A percentile compares a stretch with the other conserved stretches of the same genome.
phyloP scores from a whole-genome alignment of 2,888 invertebrate genomes.

The Volucella bombylans region DNA sequence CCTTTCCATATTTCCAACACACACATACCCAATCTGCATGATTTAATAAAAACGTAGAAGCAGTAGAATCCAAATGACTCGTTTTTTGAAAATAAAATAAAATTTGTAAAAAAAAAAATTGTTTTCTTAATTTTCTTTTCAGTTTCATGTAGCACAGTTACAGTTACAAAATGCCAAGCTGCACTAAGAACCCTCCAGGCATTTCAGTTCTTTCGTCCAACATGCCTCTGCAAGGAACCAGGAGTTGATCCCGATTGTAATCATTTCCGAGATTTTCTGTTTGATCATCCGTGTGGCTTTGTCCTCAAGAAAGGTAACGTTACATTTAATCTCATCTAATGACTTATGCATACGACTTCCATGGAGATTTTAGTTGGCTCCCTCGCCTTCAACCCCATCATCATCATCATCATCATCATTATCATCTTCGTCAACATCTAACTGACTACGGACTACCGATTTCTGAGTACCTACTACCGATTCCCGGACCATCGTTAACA shows the following conservation, averaged over 20 bases:
- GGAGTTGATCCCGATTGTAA: constrained; percentile 95
- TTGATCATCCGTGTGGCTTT: constrained; percentile 96
- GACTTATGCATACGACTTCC: constrained; percentile 56
- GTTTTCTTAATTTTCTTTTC: constrained; percentile 79
- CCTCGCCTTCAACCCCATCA: not conserved
- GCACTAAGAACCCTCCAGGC: constrained; percentile 94
- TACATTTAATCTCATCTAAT: constrained; percentile 63
- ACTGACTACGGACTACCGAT: not conserved
- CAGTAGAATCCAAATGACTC: not conserved
- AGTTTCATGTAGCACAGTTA: constrained; percentile 96
- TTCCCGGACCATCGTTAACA: constrained; percentile 25
- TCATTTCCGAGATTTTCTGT: constrained; percentile 95
- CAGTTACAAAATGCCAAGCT: constrained; percentile 96
- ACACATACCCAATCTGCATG: not conserved
- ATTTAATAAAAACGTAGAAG: constrained; percentile 14
- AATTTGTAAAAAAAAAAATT: not conserved
- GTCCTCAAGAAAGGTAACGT: constrained; percentile 92
- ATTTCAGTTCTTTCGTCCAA: constrained; percentile 96
- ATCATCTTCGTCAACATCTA: constrained; percentile 7
- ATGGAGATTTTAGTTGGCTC: not conserved
- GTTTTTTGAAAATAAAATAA: not conserved
- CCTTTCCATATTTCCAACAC: not conserved
- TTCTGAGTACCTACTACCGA: not conserved
- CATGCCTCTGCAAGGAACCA: constrained; percentile 95
- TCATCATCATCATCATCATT: constrained; percentile 2